Evolutionary conservation across 2,888 invertebrate species (phyloP), one percentile per base, ranked within the genome.

Genomic region (Cyclophora punctaria): DNA sequence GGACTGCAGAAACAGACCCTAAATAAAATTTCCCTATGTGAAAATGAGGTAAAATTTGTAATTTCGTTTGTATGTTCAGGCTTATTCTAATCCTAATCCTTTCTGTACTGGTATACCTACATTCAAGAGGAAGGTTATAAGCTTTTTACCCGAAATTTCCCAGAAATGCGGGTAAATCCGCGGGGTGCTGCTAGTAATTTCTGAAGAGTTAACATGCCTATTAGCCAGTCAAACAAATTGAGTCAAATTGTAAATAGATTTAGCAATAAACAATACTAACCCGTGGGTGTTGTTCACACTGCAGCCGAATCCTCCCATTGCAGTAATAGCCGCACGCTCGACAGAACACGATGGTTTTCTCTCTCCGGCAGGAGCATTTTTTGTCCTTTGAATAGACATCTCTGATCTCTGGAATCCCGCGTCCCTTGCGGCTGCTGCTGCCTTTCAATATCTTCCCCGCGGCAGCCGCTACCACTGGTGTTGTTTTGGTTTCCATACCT

Each of bases 321-420:
- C 86, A 85, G 59, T 80, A 82, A 57, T 78, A 88, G 34, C 88
- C 88, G 52, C 88, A 88, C 35, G 83, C 73, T 48, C 86, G 72
- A 58, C 88, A 88, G 57, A 86, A 87, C 3, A 87, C 88, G 7
- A 83, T 79, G 1, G 80, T 76, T 64, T 85, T 88, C 1, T 76
- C 78, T 52, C 88, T 69, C 20, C 63, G 57, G 60, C 88, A 88
- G 4, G 82, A 77, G 66, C 88, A 88, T 58, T 71, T 80, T 45
- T 78, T 77, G 2, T 50, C 63, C 35, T 78, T 75, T 1, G 50
- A 65, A 49, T 80, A 83, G 1, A 61, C 52, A 6, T 71, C 64
- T 3, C 41, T 66, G 41, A 86, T 73, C 54, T 73, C 72, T 2
- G 88, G 86, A n/a, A 80, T 63, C 35, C 88, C 88, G 42, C 88